A percentile compares a stretch with the other conserved stretches of the same genome.
These are phyloP conservation scores for Bombus picipes DNA, from an alignment of 1,140 invertebrate genomes.

Conservation along the genomic window DNA sequence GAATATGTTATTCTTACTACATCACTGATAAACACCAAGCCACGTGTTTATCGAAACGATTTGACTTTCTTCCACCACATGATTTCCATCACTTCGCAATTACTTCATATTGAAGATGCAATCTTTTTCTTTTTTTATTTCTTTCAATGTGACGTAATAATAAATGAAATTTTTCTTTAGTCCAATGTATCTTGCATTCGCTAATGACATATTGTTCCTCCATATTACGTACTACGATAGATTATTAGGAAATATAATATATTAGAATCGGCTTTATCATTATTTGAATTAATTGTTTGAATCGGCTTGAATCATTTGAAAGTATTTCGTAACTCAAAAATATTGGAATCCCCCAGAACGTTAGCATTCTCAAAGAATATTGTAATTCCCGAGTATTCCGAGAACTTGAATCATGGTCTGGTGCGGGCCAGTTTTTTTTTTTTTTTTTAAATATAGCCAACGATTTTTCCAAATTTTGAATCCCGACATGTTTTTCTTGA, in stretches of 20 bases:
- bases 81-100: background rate
- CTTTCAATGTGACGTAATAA: background rate
- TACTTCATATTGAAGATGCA: background rate
- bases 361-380: background rate
- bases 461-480: background rate
- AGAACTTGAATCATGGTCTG: no score
- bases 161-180: background rate
- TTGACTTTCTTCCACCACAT: slow-evolving; percentile 24
- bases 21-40: slow-evolving; percentile 68
- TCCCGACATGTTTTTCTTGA: background rate
- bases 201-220: no score
- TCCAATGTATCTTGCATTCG: background rate
- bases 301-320: background rate
- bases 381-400: background rate
- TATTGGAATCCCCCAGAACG: background rate
- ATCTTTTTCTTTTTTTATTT: no score
- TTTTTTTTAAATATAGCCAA: background rate
- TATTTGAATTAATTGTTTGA: no score
- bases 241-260: background rate
- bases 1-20: slow-evolving; percentile 66
- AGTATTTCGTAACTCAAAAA: background rate
- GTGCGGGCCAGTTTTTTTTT: no score
- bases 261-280: no score
- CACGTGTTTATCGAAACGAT: slow-evolving; percentile 39
- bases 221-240: background rate